These are phyloP conservation scores for Palaemon carinicauda DNA, from an alignment of 1,140 invertebrate species.

Conservation along the genomic window DNA sequence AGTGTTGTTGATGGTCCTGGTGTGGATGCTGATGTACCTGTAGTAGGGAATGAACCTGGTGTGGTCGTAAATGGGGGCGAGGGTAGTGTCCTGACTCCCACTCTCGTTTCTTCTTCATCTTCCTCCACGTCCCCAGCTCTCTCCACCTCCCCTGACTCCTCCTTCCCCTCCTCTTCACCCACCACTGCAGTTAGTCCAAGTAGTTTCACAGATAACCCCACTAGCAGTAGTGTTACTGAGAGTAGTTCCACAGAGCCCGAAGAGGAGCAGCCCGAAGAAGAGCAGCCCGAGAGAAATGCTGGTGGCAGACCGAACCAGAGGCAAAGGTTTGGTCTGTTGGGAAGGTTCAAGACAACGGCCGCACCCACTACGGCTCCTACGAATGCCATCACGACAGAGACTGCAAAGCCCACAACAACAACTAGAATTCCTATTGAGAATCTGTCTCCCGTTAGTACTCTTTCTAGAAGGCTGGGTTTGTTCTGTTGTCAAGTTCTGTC, in stretches of 20 bases:
- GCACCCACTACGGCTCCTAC: background rate
- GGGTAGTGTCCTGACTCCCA: background rate
- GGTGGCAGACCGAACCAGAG: background rate
- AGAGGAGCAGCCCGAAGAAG: too few relatives aligned
- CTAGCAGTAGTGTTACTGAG: background rate
- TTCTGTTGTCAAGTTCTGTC: background rate
- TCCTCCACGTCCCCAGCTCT: background rate
- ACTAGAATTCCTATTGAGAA: background rate
- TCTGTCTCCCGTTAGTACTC: constrained; percentile 28
- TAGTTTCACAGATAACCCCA: background rate
- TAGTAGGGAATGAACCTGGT: constrained; percentile 22
- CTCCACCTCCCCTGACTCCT: background rate
- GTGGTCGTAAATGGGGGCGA: background rate
- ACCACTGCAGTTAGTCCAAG: constrained; percentile 4
- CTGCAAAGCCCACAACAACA: background rate
- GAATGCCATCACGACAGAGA: background rate
- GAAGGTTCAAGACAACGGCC: constrained; percentile 10
- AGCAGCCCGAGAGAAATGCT: background rate
- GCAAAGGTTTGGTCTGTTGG: constrained; percentile 23
- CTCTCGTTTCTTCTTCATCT: background rate
- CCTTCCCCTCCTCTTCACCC: background rate
- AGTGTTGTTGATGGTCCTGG: constrained; percentile 57
- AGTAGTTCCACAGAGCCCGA: too few relatives aligned
- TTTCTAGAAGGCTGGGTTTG: background rate
- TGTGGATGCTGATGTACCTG: background rate